Conservation (phyloP, 2,888 invertebrate genomes). For the Helobdella robusta region DNA sequence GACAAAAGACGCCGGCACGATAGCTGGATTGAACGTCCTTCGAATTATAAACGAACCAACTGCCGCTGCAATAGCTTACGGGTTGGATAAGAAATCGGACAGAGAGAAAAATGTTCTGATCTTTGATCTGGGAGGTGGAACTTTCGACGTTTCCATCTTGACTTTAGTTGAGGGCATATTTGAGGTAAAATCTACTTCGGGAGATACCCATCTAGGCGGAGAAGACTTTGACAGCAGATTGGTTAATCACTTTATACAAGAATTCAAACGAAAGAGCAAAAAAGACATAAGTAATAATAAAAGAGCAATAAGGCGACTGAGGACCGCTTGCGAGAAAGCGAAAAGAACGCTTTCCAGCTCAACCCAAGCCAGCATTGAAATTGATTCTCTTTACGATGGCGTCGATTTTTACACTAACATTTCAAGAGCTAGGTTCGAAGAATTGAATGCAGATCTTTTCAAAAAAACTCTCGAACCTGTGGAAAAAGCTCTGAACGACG, state of each 20-base stretch:
- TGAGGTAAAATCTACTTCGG: slow-evolving; percentile 53
- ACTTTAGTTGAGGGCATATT: slow-evolving; percentile 21
- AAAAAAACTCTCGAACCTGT: slow-evolving; percentile 33
- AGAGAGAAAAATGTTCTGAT: slow-evolving; percentile 18
- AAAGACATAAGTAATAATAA: slow-evolving; percentile 59
- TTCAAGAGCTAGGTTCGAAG: slow-evolving; percentile 90
- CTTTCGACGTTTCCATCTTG: slow-evolving; percentile 23
- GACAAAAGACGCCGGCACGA: slow-evolving; percentile 80
- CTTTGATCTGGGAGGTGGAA: slow-evolving; percentile 23
- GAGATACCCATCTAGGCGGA: slow-evolving; percentile 21
- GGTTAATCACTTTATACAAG: slow-evolving; percentile 47
- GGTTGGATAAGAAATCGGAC: slow-evolving; percentile 13
- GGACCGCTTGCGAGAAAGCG: slow-evolving; percentile 72
- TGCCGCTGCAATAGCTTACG: slow-evolving; percentile 25
- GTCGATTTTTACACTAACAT: slow-evolving; percentile 90
- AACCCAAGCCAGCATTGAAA: slow-evolving; percentile 64
- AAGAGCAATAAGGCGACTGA: slow-evolving; percentile 74
- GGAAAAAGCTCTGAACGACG: slow-evolving; percentile 36
- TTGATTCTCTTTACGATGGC: slow-evolving; percentile 86
- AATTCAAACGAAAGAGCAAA: slow-evolving; percentile 49
- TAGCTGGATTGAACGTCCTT: slow-evolving; percentile 74
- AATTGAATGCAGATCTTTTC: slow-evolving; percentile 79
- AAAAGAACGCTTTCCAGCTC: slow-evolving; percentile 57
- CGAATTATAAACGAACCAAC: slow-evolving; percentile 66
- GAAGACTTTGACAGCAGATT: slow-evolving; percentile 60